These are phyloP conservation scores for Neodiprion lecontei DNA, from an alignment of 1,140 invertebrate genomes.

Conservation along the genomic window DNA sequence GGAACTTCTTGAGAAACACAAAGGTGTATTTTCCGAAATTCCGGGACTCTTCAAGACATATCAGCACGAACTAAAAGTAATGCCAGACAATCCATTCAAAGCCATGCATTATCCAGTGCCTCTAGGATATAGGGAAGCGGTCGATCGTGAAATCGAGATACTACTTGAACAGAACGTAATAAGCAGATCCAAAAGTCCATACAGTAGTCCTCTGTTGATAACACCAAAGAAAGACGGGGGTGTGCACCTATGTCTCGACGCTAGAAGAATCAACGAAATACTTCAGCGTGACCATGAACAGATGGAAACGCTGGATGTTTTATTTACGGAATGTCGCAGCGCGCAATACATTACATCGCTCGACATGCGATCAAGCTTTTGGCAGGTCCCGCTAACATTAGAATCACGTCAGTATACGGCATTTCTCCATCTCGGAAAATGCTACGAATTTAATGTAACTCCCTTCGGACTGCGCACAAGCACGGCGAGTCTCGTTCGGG, in stretches of 20 bases:
- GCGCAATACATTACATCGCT: background rate
- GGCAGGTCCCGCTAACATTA: constrained; percentile 29
- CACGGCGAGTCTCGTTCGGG: constrained; percentile 9
- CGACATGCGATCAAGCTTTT: constrained; percentile 30
- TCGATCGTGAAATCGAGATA: background rate
- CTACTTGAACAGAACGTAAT: background rate
- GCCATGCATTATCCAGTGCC: constrained; percentile 15
- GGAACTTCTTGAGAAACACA: constrained; percentile 6
- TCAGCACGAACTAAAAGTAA: constrained; percentile 28
- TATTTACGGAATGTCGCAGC: too few species aligned
- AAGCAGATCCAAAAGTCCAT: background rate
- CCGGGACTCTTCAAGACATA: constrained; percentile 28
- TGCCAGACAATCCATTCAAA: constrained; percentile 11
- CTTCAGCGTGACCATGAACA: background rate
- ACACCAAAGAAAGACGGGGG: constrained; percentile 14
- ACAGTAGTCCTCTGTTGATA: constrained; percentile 12
- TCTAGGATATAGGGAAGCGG: background rate
- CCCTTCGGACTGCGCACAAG: constrained; percentile 32
- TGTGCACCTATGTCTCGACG: constrained; percentile 13
- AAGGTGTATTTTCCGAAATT: constrained; percentile 22
- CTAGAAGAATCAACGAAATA: constrained; percentile 10
- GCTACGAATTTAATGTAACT: constrained; percentile 22
- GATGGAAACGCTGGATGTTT: background rate
- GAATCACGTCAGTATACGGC: constrained; percentile 26
- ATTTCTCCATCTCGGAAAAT: constrained; percentile 20